Evolutionary conservation across 2,888 invertebrate genomes (phyloP), one percentile per base, ranked within the genome.

Genomic region (Microplitis deprimator): DNA sequence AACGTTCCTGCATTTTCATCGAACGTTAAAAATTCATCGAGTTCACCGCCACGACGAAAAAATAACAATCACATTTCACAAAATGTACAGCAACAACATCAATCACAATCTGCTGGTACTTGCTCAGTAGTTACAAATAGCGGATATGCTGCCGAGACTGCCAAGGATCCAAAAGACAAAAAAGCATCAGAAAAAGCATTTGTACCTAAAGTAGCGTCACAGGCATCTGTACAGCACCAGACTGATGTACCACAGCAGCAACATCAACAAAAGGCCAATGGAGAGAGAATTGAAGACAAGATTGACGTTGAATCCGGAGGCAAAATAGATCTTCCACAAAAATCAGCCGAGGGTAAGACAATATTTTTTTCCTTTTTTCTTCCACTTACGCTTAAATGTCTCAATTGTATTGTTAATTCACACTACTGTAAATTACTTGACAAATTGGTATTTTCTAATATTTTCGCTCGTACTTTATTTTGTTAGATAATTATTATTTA

Each of bases 41-140:
- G 80, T 59, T 87, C 87, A 68, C 87, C 87, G 39, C 85, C 87
- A 16, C 84, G 85, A 75, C 85, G 86, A 76, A 88, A 87, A 84
- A 84, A 83, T 41, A 85, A 84, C 76, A 82, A 84, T 40, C 73
- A 70, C 50, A 79, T 81, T 50, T 29, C 29, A 29, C 29, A 29
- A 29, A 29, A 29, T 29, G 29, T 29, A 29, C 79, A 75, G 74
- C 82, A 79, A 67, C 75, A 79, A 77, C 17, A 79, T 60, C 78
- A 80, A 78, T 70, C 79, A 39, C 39, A 80, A 20, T 17, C 76
- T 17, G 29, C 13, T 1, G 41, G n/a, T 71, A 16, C n/a, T 50
- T 65, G 17, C 13, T 8, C 13, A 50, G 50, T 40, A 41, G 69
- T 64, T 68, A 40, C 78, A 80, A 77, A 78, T 77, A 65, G 68